These are phyloP conservation scores for Fopius arisanus DNA, from an alignment of 1,140 invertebrate species.

Conservation along the genomic window DNA sequence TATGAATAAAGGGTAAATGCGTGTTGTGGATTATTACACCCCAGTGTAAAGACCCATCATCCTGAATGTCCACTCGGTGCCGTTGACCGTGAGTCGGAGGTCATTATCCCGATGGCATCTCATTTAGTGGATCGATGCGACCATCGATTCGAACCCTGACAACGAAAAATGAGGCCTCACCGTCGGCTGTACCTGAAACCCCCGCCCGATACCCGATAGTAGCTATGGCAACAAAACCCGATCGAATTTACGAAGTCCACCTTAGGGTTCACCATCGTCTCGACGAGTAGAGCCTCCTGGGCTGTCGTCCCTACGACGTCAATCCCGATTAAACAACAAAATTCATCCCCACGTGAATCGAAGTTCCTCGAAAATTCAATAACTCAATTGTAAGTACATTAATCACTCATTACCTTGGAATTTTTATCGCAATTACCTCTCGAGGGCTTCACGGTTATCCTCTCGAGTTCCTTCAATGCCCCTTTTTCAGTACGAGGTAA, in stretches of 20 bases:
- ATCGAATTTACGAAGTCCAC: slow-evolving; percentile 7
- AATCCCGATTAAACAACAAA: no score
- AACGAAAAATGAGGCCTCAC: background rate
- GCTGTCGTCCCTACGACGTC: background rate
- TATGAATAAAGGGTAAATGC: no score
- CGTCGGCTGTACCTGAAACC: background rate
- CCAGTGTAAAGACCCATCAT: background rate
- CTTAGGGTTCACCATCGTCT: slow-evolving; percentile 2
- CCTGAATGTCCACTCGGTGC: background rate
- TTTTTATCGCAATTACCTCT: no score
- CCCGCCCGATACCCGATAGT: background rate
- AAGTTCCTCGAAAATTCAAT: no score
- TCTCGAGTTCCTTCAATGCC: background rate
- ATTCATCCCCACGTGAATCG: no score
- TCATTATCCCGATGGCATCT: slow-evolving; percentile 1
- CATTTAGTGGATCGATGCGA: background rate
- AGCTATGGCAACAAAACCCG: background rate
- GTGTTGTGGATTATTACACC: background rate
- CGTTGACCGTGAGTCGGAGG: background rate
- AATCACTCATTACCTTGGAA: no score
- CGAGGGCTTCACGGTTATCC: no score
- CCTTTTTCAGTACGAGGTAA: background rate
- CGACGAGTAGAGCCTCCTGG: background rate
- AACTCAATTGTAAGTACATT: no score
- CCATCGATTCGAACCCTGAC: background rate